Conservation (phyloP, 2,888 invertebrate genomes). For the Spisula solida region DNA sequence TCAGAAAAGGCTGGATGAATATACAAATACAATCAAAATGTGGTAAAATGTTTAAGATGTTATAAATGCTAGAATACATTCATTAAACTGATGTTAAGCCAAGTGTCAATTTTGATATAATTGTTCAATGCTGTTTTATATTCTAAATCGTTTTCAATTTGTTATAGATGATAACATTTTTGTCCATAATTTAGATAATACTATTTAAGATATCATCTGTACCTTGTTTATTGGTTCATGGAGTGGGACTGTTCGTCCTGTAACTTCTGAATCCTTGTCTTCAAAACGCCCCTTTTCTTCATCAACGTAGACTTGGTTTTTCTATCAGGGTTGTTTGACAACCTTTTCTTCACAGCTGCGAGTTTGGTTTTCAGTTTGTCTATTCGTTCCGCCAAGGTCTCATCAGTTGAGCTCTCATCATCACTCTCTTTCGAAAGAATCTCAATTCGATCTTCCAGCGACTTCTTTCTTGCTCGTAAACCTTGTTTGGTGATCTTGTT, state of each 20-base stretch:
- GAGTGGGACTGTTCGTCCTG: neutral
- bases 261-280: constrained; percentile 2
- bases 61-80: no score
- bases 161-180: no score
- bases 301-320: neutral
- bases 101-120: no score
- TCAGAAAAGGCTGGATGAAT: neutral
- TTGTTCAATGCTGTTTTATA: no score
- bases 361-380: constrained; percentile 29
- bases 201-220: no score
- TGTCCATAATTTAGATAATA: no score
- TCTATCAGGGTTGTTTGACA: neutral
- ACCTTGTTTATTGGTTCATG: no score
- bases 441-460: neutral
- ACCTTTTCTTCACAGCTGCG: neutral
- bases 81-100: no score
- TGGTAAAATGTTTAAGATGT: neutral
- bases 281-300: neutral
- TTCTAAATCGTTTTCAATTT: no score
- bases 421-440: neutral
- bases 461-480: neutral
- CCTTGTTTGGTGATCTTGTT: neutral
- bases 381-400: neutral
- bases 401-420: neutral
- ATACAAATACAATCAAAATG: neutral